These are phyloP conservation scores for Leptobrachium ailaonicum DNA, from an alignment of 2,113 vertebrate genomes.

Conservation along the genomic window DNA sequence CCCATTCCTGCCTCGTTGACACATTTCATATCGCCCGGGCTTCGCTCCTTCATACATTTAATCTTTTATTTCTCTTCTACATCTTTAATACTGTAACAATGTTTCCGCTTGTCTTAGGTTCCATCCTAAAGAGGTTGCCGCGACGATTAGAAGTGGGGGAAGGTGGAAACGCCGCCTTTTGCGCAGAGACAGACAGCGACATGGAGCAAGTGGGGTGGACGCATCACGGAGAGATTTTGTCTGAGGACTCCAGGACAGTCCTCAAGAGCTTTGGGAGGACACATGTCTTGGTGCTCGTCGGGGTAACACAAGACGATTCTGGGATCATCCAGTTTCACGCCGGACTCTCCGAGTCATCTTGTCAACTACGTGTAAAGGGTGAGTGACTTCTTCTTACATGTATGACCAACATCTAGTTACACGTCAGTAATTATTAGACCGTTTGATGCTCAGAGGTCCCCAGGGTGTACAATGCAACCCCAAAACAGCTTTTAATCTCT, in stretches of 20 bases:
- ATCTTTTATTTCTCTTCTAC: too few relatives aligned
- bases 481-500: too few relatives aligned
- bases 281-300: conserved; percentile 91
- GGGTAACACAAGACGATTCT: conserved; percentile 84
- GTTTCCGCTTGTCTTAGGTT: conserved; percentile 50
- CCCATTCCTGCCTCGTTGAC: too few relatives aligned
- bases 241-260: conserved; percentile 76
- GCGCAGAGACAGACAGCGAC: conserved; percentile 84
- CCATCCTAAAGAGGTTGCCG: conserved; percentile 77
- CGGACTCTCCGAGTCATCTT: conserved; percentile 85
- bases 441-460: too few relatives aligned
- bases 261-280: conserved; percentile 90
- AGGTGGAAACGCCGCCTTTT: conserved; percentile 93
- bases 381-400: conserved; percentile 45
- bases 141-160: conserved; percentile 92
- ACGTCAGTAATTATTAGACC: too few relatives aligned
- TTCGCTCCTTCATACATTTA: too few relatives aligned
- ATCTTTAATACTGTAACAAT: too few relatives aligned
- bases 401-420: too few relatives aligned
- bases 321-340: conserved; percentile 85
- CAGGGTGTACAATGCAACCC: too few relatives aligned
- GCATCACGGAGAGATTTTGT: conserved; percentile 80
- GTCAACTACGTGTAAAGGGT: conserved; percentile 94
- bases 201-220: conserved; percentile 86
- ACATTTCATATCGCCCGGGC: too few relatives aligned